phyloP scores from a whole-genome alignment of 2,113 vertebrate species.

The Poicephalus meyeri region DNA sequence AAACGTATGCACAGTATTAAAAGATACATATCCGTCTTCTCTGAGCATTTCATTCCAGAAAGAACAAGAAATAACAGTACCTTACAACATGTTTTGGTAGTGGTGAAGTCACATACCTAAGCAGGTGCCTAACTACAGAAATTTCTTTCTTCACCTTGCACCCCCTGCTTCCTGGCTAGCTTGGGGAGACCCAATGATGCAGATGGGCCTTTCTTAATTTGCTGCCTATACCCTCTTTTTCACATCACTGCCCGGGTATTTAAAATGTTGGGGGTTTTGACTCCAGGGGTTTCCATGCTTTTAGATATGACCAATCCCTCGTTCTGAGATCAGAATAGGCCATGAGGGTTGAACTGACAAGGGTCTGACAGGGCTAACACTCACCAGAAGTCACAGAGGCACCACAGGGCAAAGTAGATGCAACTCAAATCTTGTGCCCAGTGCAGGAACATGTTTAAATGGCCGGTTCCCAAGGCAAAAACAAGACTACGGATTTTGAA shows the following conservation, averaged over 20 bases:
- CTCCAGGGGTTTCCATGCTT: not conserved
- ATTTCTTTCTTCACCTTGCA: not conserved
- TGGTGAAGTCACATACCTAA: not conserved
- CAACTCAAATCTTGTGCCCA: not conserved
- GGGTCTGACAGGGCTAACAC: not conserved
- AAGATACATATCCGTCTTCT: not conserved
- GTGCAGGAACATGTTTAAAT: fast-evolving
- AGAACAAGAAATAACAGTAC: not conserved
- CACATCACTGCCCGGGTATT: not conserved
- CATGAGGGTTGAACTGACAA: not conserved
- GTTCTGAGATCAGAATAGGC: not conserved
- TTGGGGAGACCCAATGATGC: not conserved
- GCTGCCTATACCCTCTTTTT: not conserved
- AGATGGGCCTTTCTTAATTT: not conserved
- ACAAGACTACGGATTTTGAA: not conserved
- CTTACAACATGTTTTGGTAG: not conserved
- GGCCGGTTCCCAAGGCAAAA: not conserved
- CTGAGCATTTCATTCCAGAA: not conserved
- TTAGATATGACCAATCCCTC: not conserved
- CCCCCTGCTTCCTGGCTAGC: not conserved
- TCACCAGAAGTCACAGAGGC: not conserved
- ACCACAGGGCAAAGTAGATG: fast-evolving
- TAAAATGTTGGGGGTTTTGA: not conserved
- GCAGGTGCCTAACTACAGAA: not conserved
- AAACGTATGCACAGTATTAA: not conserved